Evolutionary conservation across 1,140 invertebrate species (phyloP).

Genomic region (Meloidogyne chitwoodi): DNA sequence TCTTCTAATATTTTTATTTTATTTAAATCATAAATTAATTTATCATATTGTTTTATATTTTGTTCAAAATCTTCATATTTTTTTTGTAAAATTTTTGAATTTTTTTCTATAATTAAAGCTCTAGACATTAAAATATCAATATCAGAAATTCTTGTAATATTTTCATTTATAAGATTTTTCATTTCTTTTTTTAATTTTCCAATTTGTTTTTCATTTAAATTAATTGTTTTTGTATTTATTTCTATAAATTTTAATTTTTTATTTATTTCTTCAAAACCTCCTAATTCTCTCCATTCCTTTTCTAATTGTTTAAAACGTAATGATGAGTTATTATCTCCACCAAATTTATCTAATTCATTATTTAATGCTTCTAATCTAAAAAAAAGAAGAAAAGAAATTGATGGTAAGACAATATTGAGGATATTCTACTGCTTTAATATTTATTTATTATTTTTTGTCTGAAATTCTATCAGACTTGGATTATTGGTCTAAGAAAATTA

Average conservation of each 20-base stretch:
- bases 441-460: too few species aligned
- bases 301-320: neutral
- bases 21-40: neutral
- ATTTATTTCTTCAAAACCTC: neutral
- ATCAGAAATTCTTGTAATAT: neutral
- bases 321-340: neutral
- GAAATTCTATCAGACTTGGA: too few species aligned
- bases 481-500: too few species aligned
- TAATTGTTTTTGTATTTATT: neutral
- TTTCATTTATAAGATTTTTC: neutral
- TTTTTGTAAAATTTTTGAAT: neutral
- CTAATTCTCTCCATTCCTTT: neutral
- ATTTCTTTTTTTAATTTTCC: neutral
- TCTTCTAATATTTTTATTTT: neutral
- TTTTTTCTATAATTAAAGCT: neutral
- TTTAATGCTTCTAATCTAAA: neutral
- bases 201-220: neutral
- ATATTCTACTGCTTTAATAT: too few species aligned
- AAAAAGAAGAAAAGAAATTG: neutral
- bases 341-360: neutral
- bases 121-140: neutral
- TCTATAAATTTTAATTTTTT: neutral
- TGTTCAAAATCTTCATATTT: neutral
- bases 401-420: too few species aligned
- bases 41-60: neutral